Conservation (phyloP, 2,888 invertebrate genomes). For the Eristalis arbustorum region DNA sequence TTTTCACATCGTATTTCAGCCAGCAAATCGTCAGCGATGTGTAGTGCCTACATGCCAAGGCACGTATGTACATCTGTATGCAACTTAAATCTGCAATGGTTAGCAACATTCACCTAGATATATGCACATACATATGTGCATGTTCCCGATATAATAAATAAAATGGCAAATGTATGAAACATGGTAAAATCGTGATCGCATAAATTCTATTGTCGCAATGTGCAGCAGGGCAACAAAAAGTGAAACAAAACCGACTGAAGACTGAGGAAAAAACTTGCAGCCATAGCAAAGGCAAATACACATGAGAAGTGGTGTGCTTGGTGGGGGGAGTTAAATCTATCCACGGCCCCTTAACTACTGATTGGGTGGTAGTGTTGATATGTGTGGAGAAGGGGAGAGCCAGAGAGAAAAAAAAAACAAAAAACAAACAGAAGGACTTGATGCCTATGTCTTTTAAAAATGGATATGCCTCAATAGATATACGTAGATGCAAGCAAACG, state of each 20-base stretch:
- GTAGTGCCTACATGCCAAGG: constrained; percentile 12
- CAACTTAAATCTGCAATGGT: constrained; percentile 33
- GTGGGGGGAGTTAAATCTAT: constrained; percentile 42
- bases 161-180: constrained; percentile 73
- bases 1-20: constrained; percentile 69
- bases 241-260: constrained; percentile 18
- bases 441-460: constrained; percentile 68
- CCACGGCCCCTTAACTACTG: constrained; percentile 16
- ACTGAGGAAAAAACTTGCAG: constrained; percentile 29
- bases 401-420: constrained; percentile 19
- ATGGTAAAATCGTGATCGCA: constrained; percentile 74
- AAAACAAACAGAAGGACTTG: constrained; percentile 68
- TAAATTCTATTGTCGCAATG: constrained; percentile 73
- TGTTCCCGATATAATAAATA: constrained; percentile 72
- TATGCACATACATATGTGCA: constrained; percentile 7
- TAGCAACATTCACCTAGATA: constrained; percentile 65
- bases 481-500: constrained; percentile 15
- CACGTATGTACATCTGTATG: constrained; percentile 15
- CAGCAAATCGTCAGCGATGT: constrained; percentile 59
- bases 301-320: constrained; percentile 29
- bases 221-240: constrained; percentile 57
- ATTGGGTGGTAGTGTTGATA: background rate
- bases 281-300: constrained; percentile 53
- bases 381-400: background rate
- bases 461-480: constrained; percentile 67